Evolutionary conservation across 2,797 vertebrate species (phyloP).

Genomic region (Poeciliopsis paucimaculata): DNA sequence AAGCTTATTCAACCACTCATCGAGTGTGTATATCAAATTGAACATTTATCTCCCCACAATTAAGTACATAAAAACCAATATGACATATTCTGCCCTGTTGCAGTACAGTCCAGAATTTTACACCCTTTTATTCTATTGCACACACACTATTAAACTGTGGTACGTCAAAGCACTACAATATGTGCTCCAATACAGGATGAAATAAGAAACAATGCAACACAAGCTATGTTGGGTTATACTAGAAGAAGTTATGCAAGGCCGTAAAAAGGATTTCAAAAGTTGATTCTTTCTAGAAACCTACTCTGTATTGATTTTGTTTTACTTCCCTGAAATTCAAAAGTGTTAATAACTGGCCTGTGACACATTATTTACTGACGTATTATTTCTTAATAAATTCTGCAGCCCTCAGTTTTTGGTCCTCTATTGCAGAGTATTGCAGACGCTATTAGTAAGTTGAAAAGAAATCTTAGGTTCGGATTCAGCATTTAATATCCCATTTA

Average conservation of each 20-base stretch:
- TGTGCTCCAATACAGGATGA: background rate
- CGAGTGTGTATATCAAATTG: background rate
- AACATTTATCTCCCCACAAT: background rate
- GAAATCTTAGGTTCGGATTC: slow-evolving; percentile 25
- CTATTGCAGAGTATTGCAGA: slow-evolving; percentile 5
- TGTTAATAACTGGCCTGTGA: background rate
- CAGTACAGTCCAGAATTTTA: background rate
- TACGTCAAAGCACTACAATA: background rate
- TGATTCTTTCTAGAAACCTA: slow-evolving; percentile 3
- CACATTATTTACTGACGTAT: slow-evolving; percentile 14
- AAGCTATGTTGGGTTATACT: background rate
- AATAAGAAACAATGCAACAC: background rate
- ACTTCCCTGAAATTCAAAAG: slow-evolving; percentile 13
- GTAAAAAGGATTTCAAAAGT: background rate
- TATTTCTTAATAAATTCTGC: slow-evolving; percentile 12
- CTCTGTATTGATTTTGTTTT: slow-evolving; percentile 14
- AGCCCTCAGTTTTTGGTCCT: background rate
- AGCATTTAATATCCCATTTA: slow-evolving; percentile 46
- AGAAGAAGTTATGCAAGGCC: too few relatives aligned
- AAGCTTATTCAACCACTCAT: background rate
- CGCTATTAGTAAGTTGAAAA: slow-evolving; percentile 13
- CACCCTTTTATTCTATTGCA: background rate
- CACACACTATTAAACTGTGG: background rate
- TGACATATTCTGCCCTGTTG: background rate
- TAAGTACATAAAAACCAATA: background rate